A percentile compares a stretch with the other conserved stretches of the same genome.
These are phyloP conservation scores for Tolmerus cingulatus DNA, from an alignment of 2,888 invertebrate species.

Conservation along the genomic window DNA sequence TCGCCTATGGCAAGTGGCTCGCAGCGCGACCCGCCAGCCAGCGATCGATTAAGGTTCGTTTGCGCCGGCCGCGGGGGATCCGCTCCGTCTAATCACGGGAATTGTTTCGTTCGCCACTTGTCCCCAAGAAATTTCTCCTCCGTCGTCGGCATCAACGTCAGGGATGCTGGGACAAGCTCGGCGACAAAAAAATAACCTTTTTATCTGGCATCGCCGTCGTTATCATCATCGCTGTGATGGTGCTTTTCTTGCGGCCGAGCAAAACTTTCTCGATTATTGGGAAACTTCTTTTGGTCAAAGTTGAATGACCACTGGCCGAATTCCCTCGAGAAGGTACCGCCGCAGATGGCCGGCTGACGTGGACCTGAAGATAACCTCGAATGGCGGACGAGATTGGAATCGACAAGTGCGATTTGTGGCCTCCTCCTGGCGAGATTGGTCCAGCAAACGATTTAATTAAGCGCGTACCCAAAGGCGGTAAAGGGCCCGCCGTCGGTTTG, in stretches of 20 bases:
- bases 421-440: neutral
- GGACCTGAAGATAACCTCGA: neutral
- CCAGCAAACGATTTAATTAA: neutral
- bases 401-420: neutral
- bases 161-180: neutral
- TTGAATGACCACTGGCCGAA: neutral
- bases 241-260: neutral
- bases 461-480: neutral
- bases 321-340: neutral
- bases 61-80: neutral
- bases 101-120: slow-evolving; percentile 2
- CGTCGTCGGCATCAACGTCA: neutral
- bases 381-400: neutral
- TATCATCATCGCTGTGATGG: neutral
- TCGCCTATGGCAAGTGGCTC: neutral
- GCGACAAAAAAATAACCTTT: neutral
- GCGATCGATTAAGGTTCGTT: neutral
- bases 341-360: neutral
- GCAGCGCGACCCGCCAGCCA: neutral
- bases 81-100: neutral
- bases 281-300: neutral
- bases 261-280: neutral
- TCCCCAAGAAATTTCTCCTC: neutral
- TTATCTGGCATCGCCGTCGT: neutral
- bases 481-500: neutral